Evolutionary conservation across 2,113 vertebrate species (phyloP).

Genomic region (Recurvirostra avosetta): DNA sequence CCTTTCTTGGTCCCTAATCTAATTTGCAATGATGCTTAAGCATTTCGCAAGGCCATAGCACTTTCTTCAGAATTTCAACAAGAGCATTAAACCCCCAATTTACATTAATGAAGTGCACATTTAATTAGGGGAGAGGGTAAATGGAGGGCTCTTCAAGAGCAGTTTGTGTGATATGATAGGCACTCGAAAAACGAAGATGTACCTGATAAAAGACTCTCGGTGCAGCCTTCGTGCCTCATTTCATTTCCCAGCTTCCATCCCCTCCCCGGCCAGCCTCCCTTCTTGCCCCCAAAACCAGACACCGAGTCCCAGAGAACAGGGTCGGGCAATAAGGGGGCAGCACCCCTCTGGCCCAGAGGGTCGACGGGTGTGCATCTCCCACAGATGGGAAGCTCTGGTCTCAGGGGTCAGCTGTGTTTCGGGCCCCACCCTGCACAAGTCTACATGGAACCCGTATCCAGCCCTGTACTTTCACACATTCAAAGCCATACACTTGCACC

Average conservation of each 20-base stretch:
- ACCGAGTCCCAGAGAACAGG: neutral
- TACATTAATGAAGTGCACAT: slow-evolving; percentile 99
- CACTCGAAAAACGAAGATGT: slow-evolving; percentile 69
- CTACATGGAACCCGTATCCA: accelerated
- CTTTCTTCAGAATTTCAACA: slow-evolving; percentile 99
- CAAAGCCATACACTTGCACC: neutral
- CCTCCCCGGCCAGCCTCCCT: neutral
- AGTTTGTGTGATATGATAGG: slow-evolving; percentile 78
- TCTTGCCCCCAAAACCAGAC: neutral
- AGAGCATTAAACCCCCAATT: slow-evolving; percentile 99
- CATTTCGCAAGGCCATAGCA: slow-evolving; percentile 93
- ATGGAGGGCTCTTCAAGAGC: slow-evolving; percentile 85
- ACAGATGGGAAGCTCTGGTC: neutral
- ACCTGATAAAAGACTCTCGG: slow-evolving; percentile 71
- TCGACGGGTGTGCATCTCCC: neutral
- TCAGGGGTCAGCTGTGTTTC: neutral
- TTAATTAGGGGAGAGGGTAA: slow-evolving; percentile 95
- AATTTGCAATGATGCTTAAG: slow-evolving; percentile 98
- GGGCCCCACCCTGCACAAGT: neutral
- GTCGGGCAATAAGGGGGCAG: neutral
- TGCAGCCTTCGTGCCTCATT: slow-evolving; percentile 12
- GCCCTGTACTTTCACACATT: neutral
- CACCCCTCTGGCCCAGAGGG: neutral
- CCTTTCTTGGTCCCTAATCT: slow-evolving; percentile 99
- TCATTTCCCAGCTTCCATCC: neutral